These are phyloP conservation scores for Anser cygnoides DNA, from an alignment of 2,113 vertebrate species.

Conservation along the genomic window DNA sequence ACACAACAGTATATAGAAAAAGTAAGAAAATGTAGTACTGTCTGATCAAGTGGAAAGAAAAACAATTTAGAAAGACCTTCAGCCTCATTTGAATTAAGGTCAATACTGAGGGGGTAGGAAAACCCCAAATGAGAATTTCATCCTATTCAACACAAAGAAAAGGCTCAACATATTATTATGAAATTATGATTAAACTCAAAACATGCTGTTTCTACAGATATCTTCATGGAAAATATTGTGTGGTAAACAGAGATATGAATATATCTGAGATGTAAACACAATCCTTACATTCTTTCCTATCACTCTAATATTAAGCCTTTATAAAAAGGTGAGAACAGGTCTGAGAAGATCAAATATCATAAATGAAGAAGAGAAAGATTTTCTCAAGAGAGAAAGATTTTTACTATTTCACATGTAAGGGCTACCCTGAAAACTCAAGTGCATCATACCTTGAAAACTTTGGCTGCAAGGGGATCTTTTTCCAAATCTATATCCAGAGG, in stretches of 20 bases:
- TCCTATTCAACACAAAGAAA: background rate
- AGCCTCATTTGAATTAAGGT: too few species aligned
- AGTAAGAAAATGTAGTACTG: background rate
- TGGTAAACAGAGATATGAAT: background rate
- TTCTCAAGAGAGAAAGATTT: background rate
- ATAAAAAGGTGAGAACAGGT: background rate
- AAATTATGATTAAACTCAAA: background rate
- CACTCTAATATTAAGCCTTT: background rate
- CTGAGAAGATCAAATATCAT: background rate
- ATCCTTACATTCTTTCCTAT: background rate
- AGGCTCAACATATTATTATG: background rate
- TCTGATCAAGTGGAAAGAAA: background rate
- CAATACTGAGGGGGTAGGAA: background rate
- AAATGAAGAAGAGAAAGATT: background rate
- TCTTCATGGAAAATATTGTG: background rate
- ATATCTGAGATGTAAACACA: background rate
- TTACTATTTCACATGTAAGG: background rate
- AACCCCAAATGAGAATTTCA: background rate
- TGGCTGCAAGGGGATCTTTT: constrained; percentile 99
- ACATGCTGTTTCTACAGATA: background rate
- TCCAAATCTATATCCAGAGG: constrained; percentile 99
- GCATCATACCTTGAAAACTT: constrained; percentile 96
- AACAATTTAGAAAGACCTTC: background rate
- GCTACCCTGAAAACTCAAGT: background rate
- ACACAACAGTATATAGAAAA: background rate